These are phyloP conservation scores for Allobates femoralis DNA, from an alignment of 2,797 vertebrate species.

Conservation along the genomic window DNA sequence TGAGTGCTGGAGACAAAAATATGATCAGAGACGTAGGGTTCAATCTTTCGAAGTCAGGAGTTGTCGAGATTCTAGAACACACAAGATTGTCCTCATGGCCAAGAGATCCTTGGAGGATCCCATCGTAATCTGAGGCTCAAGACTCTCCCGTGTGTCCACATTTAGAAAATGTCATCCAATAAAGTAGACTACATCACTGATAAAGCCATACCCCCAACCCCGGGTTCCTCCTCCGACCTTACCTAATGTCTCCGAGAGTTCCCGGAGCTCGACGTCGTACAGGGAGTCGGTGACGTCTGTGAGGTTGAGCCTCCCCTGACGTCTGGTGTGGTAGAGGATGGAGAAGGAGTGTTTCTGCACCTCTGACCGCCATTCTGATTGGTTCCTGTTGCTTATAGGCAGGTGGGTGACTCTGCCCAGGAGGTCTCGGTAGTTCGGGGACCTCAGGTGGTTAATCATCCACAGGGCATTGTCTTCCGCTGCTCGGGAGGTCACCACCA, in stretches of 20 bases:
- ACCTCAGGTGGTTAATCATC: slow-evolving; percentile 32
- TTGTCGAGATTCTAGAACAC: no score
- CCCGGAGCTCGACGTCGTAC: slow-evolving; percentile 29
- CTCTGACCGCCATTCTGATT: slow-evolving; percentile 20
- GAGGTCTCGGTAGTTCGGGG: slow-evolving; percentile 24
- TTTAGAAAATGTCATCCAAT: no score
- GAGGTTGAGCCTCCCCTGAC: slow-evolving; percentile 20
- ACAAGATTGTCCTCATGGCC: no score
- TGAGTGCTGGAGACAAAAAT: not conserved
- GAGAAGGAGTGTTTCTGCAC: slow-evolving; percentile 15
- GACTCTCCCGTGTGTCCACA: no score
- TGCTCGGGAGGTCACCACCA: slow-evolving; percentile 31
- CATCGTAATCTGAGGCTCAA: no score
- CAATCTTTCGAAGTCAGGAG: not conserved
- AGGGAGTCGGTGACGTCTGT: slow-evolving; percentile 46
- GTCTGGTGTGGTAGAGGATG: slow-evolving; percentile 21
- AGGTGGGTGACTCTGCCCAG: slow-evolving; percentile 36
- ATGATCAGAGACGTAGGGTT: not conserved
- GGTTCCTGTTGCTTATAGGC: slow-evolving; percentile 40
- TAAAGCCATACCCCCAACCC: not conserved
- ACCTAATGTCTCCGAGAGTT: slow-evolving; percentile 38
- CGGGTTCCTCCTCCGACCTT: not conserved
- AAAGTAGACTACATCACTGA: no score
- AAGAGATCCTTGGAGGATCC: no score
- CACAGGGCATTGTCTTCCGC: slow-evolving; percentile 19